A percentile compares a stretch with the other conserved stretches of the same genome.
Conservation (phyloP, 2,888 invertebrate genomes). For the Aphidius colemani region DNA sequence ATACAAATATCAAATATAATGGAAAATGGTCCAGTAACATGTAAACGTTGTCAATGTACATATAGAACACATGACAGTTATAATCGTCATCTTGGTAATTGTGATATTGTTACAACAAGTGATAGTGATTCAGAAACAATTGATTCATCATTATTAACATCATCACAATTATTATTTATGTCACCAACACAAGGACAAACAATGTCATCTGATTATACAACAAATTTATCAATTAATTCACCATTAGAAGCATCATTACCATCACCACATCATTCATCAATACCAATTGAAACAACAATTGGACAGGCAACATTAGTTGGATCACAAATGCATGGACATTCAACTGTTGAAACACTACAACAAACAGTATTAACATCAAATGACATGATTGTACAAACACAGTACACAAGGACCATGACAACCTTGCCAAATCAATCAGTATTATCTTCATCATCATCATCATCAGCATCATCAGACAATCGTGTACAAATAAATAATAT, state of each 20-base stretch:
- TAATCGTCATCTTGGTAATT: slow-evolving; percentile 76
- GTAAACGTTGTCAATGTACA: slow-evolving; percentile 85
- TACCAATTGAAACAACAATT: slow-evolving; percentile 52
- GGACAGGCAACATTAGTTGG: slow-evolving; percentile 51
- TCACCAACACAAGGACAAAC: slow-evolving; percentile 54
- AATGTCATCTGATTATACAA: slow-evolving; percentile 48
- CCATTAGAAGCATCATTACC: slow-evolving; percentile 55
- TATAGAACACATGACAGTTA: slow-evolving; percentile 83
- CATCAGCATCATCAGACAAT: slow-evolving; percentile 43
- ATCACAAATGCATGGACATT: slow-evolving; percentile 53
- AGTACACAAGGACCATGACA: slow-evolving; percentile 55
- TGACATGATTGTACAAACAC: slow-evolving; percentile 55
- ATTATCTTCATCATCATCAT: slow-evolving; percentile 28
- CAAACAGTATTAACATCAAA: slow-evolving; percentile 57
- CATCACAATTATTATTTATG: slow-evolving; percentile 51
- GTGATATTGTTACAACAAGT: slow-evolving; percentile 79
- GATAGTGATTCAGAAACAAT: slow-evolving; percentile 79
- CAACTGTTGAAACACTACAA: slow-evolving; percentile 55
- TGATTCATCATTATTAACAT: slow-evolving; percentile 46
- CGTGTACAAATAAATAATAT: slow-evolving; percentile 54
- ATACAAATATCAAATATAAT: slow-evolving; percentile 53
- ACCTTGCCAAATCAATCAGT: slow-evolving; percentile 53
- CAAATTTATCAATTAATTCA: slow-evolving; percentile 51
- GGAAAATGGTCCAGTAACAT: slow-evolving; percentile 78
- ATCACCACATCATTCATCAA: slow-evolving; percentile 48